Evolutionary conservation across 2,888 invertebrate species (phyloP), one percentile per base, ranked within the genome.

Genomic region (Cataglyphis cursor): DNA sequence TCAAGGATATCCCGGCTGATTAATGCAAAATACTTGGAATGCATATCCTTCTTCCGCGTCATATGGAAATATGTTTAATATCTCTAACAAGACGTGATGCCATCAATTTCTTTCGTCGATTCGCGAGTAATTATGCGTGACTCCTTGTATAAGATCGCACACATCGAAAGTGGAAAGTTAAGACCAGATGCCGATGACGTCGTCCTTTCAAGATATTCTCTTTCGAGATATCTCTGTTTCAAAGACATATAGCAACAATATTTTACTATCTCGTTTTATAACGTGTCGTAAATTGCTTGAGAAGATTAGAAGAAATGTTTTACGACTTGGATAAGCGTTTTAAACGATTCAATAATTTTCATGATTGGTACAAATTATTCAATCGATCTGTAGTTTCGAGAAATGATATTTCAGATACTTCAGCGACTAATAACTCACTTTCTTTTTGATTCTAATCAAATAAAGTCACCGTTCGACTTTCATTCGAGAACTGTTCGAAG

Each of bases 41-140:
- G 51, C 15, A 41, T 5, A 41, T 66, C 44, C 10, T 59, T 78
- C 31, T 57, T 57, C 59, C 68, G 28, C 57, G 3, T 66, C 18
- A 28, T 24, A n/a, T 28, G 28, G 8, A 64, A 24, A 65, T n/a
- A 75, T n/a, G 12, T 18, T 35, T 41, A 12, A 38, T 61, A 54
- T 54, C 38, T 24, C 15, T 4, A 6, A 15, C n/a, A n/a, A 12
- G 10, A 73, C 44, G 6, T 41, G 65, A 61, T 9, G n/a, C 61
- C 61, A 61, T 5, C 8, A 73, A 44, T 21, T 62, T 62, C 62
- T 62, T 74, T 31, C 62, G 10, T 3, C 12, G 15, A 59, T 44
- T 31, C 2, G 8, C 35, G 2, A 57, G 18, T 28, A 35, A 72
- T 72, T 57, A 72, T 28, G 10, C 21, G 31, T 31, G 21, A 48